phyloP scores from a whole-genome alignment of 2,113 vertebrate species.

The Brachypodius melanocephalos region DNA sequence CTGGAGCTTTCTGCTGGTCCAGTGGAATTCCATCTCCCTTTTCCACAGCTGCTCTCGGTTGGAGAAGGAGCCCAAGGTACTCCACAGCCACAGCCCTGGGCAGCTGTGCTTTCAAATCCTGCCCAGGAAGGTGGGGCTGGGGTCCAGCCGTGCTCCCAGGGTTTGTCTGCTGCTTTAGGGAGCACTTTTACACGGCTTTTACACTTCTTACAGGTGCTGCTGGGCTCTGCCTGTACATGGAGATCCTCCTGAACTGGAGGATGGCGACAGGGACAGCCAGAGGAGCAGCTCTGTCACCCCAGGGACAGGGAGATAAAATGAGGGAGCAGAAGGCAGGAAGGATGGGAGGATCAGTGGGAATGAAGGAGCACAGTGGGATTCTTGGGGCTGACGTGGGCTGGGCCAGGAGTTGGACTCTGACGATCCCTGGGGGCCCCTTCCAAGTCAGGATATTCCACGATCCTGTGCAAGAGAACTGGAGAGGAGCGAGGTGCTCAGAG shows the following conservation, averaged over 20 bases:
- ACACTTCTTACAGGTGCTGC: neutral
- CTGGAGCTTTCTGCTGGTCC: neutral
- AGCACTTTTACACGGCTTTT: neutral
- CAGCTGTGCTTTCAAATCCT: neutral
- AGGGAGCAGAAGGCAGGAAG: neutral
- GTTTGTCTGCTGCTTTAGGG: neutral
- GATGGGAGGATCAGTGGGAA: neutral
- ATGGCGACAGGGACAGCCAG: neutral
- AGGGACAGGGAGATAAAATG: fast-evolving
- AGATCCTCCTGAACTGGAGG: neutral
- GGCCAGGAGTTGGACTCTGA: neutral
- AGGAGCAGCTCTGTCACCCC: neutral
- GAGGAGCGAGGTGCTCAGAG: neutral
- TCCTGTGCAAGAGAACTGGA: neutral
- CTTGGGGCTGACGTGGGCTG: neutral
- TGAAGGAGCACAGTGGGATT: neutral
- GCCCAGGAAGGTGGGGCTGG: fast-evolving
- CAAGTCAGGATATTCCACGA: neutral
- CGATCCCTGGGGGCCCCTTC: neutral
- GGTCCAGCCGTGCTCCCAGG: fast-evolving
- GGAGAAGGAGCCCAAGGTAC: neutral
- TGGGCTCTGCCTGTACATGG: neutral
- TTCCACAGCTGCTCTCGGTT: neutral
- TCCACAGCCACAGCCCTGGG: neutral
- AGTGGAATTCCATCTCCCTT: neutral